phyloP scores from a whole-genome alignment of 2,888 invertebrate genomes.

The Teinopalpus imperialis region DNA sequence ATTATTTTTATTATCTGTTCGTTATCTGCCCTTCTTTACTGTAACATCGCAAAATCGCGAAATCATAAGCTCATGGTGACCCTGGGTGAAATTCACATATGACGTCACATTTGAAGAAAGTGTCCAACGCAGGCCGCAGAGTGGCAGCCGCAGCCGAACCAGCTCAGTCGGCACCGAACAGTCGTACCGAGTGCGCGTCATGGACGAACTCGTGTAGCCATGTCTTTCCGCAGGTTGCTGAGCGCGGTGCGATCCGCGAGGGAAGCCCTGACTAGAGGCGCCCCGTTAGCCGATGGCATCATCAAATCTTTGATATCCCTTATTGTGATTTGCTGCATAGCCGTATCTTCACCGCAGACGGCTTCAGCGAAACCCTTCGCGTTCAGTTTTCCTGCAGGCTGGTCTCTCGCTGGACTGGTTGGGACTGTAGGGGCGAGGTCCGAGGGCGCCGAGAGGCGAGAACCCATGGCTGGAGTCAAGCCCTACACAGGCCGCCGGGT shows the following conservation, averaged over 20 bases:
- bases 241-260: conserved; percentile 68
- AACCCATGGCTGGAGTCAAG: conserved; percentile 73
- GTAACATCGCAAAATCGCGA: too few species aligned
- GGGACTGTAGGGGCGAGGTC: conserved; percentile 62
- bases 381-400: conserved; percentile 71
- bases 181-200: conserved; percentile 44
- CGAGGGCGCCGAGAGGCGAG: conserved; percentile 53
- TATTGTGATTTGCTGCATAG: conserved; percentile 67
- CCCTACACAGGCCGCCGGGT: conserved; percentile 85
- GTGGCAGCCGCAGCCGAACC: conserved; percentile 18
- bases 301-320: conserved; percentile 68
- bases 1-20: too few species aligned
- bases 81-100: conserved; percentile 50
- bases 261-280: conserved; percentile 59
- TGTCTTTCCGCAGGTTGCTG: conserved; percentile 67
- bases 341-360: conserved; percentile 68
- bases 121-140: conserved; percentile 24
- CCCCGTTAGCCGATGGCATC: conserved; percentile 66
- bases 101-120: conserved; percentile 49
- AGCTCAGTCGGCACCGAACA: conserved; percentile 47
- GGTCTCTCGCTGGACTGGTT: conserved; percentile 72
- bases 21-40: too few species aligned
- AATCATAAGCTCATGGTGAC: conserved; percentile 45
- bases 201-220: conserved; percentile 37
- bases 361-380: conserved; percentile 74